phyloP scores from a whole-genome alignment of 2,797 vertebrate genomes.

The Megaceryle alcyon region DNA sequence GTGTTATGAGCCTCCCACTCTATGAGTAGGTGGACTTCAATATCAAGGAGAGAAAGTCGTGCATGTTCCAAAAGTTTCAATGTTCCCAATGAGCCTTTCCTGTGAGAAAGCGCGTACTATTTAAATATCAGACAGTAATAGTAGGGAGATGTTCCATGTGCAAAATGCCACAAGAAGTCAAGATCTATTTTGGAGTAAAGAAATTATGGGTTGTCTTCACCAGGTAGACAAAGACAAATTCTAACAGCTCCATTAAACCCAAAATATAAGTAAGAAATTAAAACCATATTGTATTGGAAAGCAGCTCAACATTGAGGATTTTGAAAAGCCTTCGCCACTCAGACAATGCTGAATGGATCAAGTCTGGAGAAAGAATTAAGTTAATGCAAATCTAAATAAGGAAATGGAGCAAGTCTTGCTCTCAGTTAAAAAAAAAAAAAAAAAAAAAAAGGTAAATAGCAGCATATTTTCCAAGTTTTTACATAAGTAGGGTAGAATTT shows the following conservation, averaged over 20 bases:
- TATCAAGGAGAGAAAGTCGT: background rate
- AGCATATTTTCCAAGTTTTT: background rate
- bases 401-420: background rate
- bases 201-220: slow-evolving; percentile 65
- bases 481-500: background rate
- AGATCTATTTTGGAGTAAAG: slow-evolving; percentile 48
- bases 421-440: background rate
- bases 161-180: slow-evolving; percentile 54
- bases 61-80: background rate
- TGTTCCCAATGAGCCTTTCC: background rate
- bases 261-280: slow-evolving; percentile 8
- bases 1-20: slow-evolving; percentile 50
- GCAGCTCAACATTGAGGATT: background rate
- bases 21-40: slow-evolving; percentile 43
- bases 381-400: background rate
- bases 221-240: slow-evolving; percentile 46
- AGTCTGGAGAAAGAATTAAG: background rate
- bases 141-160: slow-evolving; percentile 34
- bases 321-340: background rate
- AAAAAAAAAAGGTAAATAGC: background rate
- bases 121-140: slow-evolving; percentile 60
- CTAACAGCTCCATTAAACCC: background rate
- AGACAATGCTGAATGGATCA: background rate
- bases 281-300: slow-evolving; percentile 14
- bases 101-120: background rate